Percentiles rank a stretch among this genome's conserved stretches.
phyloP scores from a whole-genome alignment of 1,140 invertebrate genomes.

The Drosophila truncata region DNA sequence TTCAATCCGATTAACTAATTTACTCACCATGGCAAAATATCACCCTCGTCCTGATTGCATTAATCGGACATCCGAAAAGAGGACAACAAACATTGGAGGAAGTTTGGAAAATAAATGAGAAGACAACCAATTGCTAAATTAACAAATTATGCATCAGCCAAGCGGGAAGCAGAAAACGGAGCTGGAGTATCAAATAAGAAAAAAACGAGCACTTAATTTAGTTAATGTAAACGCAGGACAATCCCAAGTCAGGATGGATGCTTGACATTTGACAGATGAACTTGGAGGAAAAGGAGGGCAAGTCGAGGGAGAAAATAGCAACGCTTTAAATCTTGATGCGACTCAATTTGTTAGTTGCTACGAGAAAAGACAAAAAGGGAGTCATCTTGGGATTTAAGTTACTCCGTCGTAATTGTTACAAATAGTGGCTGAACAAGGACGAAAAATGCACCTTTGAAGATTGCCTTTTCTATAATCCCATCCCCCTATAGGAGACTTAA shows the following conservation, averaged over 20 bases:
- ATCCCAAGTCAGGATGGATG: slow-evolving; percentile 24
- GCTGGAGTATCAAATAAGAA: background rate
- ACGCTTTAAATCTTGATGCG: slow-evolving; percentile 68
- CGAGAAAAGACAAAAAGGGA: slow-evolving; percentile 12
- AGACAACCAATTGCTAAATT: slow-evolving; percentile 72
- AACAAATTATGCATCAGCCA: slow-evolving; percentile 79
- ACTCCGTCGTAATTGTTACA: slow-evolving; percentile 52
- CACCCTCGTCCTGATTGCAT: slow-evolving; percentile 28
- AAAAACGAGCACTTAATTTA: slow-evolving; percentile 75
- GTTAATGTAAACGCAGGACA: slow-evolving; percentile 71
- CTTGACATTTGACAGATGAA: slow-evolving; percentile 83
- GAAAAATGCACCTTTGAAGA: slow-evolving; percentile 18
- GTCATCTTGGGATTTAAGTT: slow-evolving; percentile 45
- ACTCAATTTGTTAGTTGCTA: slow-evolving; percentile 70
- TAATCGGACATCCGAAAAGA: slow-evolving; percentile 46
- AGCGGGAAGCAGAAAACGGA: slow-evolving; percentile 40
- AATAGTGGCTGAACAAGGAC: slow-evolving; percentile 35
- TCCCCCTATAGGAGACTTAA: slow-evolving; percentile 29
- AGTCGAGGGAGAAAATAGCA: slow-evolving; percentile 59
- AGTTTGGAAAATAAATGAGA: slow-evolving; percentile 6
- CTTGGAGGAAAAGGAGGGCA: slow-evolving; percentile 25
- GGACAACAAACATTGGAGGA: slow-evolving; percentile 5
- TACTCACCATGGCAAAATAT: slow-evolving; percentile 71
- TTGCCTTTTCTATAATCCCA: background rate
- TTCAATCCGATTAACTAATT: slow-evolving; percentile 72